Percentiles rank a stretch among this genome's conserved stretches.
These are phyloP conservation scores for Barbus barbus DNA, from an alignment of 2,113 vertebrate species.

Conservation along the genomic window DNA sequence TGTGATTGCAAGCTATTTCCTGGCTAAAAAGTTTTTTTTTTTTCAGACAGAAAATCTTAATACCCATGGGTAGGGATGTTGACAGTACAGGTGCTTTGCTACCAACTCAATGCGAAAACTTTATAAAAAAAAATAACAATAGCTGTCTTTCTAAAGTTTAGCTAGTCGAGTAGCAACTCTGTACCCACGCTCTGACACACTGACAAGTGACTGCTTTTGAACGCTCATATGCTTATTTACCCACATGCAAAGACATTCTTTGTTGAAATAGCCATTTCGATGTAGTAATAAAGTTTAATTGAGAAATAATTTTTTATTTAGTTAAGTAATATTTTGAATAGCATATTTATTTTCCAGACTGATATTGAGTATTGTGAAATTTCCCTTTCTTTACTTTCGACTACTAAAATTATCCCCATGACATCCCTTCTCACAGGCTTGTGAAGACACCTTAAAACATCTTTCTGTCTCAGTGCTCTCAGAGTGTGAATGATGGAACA, in stretches of 20 bases:
- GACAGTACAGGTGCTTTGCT: neutral
- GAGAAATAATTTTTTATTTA: too few relatives aligned
- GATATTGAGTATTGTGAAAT: neutral
- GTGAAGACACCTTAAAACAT: neutral
- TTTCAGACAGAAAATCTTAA: neutral
- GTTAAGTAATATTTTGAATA: neutral
- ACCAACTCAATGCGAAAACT: neutral
- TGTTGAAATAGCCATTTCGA: neutral
- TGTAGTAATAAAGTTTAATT: neutral
- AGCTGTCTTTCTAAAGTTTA: neutral
- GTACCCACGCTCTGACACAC: neutral
- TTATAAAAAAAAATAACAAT: neutral
- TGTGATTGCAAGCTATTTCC: neutral
- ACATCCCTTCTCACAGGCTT: neutral
- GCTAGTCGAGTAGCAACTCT: neutral
- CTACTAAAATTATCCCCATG: neutral
- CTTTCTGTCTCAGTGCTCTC: neutral
- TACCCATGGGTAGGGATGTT: neutral
- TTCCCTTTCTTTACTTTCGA: neutral
- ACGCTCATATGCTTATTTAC: neutral
- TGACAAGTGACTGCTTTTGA: too few relatives aligned
- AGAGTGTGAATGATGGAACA: neutral
- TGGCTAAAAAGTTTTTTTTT: neutral
- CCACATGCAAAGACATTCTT: neutral
- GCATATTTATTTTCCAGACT: neutral